Conservation (phyloP, 2,888 invertebrate genomes). For the Amblyjoppa proteus region DNA sequence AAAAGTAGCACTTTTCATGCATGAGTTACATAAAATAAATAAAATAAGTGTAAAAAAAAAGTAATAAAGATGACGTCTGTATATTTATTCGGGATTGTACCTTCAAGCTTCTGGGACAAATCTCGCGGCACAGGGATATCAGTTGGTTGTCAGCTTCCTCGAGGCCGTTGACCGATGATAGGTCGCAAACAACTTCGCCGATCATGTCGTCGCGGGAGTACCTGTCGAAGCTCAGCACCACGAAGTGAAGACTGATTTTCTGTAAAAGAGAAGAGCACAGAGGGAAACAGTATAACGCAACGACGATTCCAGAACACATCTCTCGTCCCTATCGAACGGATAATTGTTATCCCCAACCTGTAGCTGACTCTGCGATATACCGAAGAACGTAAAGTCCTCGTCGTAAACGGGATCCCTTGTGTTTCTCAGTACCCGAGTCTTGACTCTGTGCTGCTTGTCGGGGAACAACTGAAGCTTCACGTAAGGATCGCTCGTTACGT, state of each 20-base stretch:
- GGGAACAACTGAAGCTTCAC: slow-evolving; percentile 98
- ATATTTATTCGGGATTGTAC: slow-evolving; percentile 85
- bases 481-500: slow-evolving; percentile 97
- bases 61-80: no score
- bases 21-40: slow-evolving; percentile 11
- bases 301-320: background rate
- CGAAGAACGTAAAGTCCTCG: slow-evolving; percentile 99
- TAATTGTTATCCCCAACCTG: slow-evolving; percentile 84
- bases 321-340: background rate
- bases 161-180: slow-evolving; percentile 88
- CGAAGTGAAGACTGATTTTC: slow-evolving; percentile 96
- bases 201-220: slow-evolving; percentile 99
- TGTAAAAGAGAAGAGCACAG: slow-evolving; percentile 79
- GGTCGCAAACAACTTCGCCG: slow-evolving; percentile 97
- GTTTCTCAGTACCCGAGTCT: slow-evolving; percentile 97
- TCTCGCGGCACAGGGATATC: slow-evolving; percentile 94
- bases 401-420: slow-evolving; percentile 98
- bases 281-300: background rate
- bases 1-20: no score
- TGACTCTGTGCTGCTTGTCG: slow-evolving; percentile 98
- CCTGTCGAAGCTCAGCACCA: slow-evolving; percentile 93
- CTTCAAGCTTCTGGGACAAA: slow-evolving; percentile 97
- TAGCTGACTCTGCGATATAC: slow-evolving; percentile 94
- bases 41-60: background rate
- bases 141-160: slow-evolving; percentile 91